Conservation (phyloP, 2,113 vertebrate species). For the Mesembrinibis cayennensis region DNA sequence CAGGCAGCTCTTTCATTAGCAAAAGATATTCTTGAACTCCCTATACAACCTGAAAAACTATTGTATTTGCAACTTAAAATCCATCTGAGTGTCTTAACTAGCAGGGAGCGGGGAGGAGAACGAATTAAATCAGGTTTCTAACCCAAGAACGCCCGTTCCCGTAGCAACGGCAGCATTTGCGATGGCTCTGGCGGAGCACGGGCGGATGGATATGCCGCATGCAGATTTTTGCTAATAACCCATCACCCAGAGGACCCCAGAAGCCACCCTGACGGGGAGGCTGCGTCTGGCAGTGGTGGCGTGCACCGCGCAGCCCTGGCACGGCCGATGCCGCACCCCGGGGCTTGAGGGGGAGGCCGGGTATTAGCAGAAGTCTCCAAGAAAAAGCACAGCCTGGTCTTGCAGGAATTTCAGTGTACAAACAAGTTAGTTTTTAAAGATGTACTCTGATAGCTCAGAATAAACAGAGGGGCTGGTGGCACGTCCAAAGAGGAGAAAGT, state of each 20-base stretch:
- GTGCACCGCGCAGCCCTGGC: accelerated
- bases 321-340: accelerated
- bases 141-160: conserved; percentile 9
- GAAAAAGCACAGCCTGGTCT: accelerated
- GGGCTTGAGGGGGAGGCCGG: accelerated
- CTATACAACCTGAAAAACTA: not conserved
- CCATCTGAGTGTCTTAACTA: not conserved
- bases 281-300: not conserved
- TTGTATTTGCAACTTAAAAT: not conserved
- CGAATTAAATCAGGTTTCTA: not conserved
- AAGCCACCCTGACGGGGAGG: not conserved
- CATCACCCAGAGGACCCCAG: accelerated
- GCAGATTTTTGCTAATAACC: not conserved
- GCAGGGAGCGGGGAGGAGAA: not conserved
- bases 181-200: not conserved
- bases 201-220: not conserved
- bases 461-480: not conserved
- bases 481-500: not conserved
- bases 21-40: not conserved
- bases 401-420: not conserved
- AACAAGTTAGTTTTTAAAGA: accelerated
- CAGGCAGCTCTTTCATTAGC: conserved; percentile 17
- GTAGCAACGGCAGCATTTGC: conserved; percentile 16
- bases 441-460: not conserved
- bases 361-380: accelerated